Evolutionary conservation across 2,797 vertebrate genomes (phyloP).

Genomic region (Bovichtus variegatus): DNA sequence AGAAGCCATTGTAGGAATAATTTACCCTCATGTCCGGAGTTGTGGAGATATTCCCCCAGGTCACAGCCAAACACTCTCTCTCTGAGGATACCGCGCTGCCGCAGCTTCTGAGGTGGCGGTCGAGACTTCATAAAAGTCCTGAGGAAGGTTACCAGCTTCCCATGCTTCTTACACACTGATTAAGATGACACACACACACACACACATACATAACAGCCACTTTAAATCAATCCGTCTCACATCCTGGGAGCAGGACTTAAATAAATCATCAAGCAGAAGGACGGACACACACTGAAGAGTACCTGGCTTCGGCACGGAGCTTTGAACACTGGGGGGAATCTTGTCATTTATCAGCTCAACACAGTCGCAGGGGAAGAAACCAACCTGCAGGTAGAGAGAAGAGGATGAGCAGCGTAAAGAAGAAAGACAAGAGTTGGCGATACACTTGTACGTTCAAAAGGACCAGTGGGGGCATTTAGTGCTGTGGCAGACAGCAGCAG

Average conservation of each 20-base stretch:
- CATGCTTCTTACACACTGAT: constrained; percentile 98
- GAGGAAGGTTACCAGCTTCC: constrained; percentile 98
- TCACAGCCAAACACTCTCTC: constrained; percentile 98
- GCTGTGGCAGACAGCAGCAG: constrained; percentile 3
- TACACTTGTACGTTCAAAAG: constrained; percentile 25
- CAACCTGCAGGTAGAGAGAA: constrained; percentile 86
- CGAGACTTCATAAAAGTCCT: constrained; percentile 98
- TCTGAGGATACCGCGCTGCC: constrained; percentile 95
- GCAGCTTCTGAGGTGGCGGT: constrained; percentile 97
- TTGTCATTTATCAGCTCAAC: constrained; percentile 98
- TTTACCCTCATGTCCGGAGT: constrained; percentile 93
- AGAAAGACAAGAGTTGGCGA: constrained; percentile 12
- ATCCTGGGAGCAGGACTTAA: constrained; percentile 33
- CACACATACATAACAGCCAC: constrained; percentile 24
- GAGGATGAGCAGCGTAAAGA: constrained; percentile 14
- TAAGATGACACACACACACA: constrained; percentile 25
- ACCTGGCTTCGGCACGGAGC: constrained; percentile 97
- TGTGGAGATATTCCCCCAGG: constrained; percentile 97
- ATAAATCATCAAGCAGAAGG: constrained; percentile 30
- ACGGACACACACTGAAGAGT: constrained; percentile 36
- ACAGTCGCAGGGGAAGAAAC: constrained; percentile 98
- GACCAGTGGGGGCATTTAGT: constrained; percentile 11
- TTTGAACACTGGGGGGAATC: constrained; percentile 94
- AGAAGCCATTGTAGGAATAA: not conserved
- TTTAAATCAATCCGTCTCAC: constrained; percentile 33